Conservation (phyloP, 2,797 vertebrate genomes). For the Parauchenoglanis ngamensis region DNA sequence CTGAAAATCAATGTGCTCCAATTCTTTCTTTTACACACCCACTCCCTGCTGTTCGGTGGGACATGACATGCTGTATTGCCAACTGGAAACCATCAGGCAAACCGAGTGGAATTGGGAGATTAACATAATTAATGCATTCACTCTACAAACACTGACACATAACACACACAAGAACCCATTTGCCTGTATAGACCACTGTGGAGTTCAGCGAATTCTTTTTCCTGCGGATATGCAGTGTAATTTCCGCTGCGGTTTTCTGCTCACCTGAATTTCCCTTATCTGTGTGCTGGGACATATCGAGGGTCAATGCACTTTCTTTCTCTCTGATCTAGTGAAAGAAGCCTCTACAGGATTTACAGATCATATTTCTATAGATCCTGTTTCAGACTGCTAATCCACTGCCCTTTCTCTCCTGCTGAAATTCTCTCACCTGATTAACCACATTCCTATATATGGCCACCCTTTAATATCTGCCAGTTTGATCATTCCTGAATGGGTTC, state of each 20-base stretch:
- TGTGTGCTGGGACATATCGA: conserved; percentile 38
- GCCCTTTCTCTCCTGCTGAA: conserved; percentile 66
- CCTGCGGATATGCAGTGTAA: conserved; percentile 49
- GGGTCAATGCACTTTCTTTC: conserved; percentile 39
- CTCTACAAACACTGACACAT: conserved; percentile 48
- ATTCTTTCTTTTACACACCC: conserved; percentile 40
- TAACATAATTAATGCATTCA: conserved; percentile 63
- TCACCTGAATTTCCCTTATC: conserved; percentile 63
- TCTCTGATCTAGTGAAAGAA: conserved; percentile 47
- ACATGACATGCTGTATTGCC: conserved; percentile 50
- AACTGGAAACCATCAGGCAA: conserved; percentile 63
- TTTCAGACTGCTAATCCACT: conserved; percentile 59
- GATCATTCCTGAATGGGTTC: conserved; percentile 65
- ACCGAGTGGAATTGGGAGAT: conserved; percentile 61
- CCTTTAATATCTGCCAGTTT: conserved; percentile 58
- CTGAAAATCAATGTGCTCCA: conserved; percentile 8
- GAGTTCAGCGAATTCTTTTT: conserved; percentile 67
- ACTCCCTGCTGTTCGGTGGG: conserved; percentile 49
- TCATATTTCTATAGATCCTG: conserved; percentile 71
- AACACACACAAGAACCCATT: conserved; percentile 57
- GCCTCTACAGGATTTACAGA: conserved; percentile 73
- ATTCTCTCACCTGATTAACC: conserved; percentile 66
- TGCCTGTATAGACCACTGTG: conserved; percentile 66
- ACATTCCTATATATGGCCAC: conserved; percentile 63
- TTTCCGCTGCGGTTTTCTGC: conserved; percentile 73